Evolutionary conservation across 23 tunicate species (phyloP), one percentile per base, ranked within the genome.

Genomic region (Trididemnum clinides): DNA sequence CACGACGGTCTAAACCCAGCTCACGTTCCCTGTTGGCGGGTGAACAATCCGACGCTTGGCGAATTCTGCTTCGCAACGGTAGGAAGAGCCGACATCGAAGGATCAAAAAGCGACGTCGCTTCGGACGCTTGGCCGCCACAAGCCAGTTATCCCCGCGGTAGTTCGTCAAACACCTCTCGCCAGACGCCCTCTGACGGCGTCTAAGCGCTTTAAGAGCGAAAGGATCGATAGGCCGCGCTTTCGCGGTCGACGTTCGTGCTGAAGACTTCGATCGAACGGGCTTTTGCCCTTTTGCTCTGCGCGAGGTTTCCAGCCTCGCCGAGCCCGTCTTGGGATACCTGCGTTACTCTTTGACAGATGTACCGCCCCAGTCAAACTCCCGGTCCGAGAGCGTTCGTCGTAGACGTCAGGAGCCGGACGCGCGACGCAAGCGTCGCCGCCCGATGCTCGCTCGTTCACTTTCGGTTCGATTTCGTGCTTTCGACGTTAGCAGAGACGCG

Each of bases 161-260:
- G n/a, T n/a, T n/a, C n/a, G n/a, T n/a, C n/a, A n/a, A n/a, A n/a
- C n/a, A 51, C 59, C 64, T 64, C 85, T 10, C 10, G 54, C 54
- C 54, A 15, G 12, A 15, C 58, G 78, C 29, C 81, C 64, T 39
- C 64, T 39, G 78, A 21, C 85, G 64, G 64, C 44, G 78, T 64
- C 64, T 76, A 64, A 81, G 58, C 81, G 26, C 81, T 19, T 81
- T n/a, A 64, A 81, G 80, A 10, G 30, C 87, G 76, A 82, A 82
- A 71, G 87, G 87, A 82, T 82, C 87, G 87, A 33, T 70, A 82
- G 82, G 81, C 85, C 85, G 50, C 82, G 85, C 85, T 59, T 62
- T 63, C 78, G 78, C 85, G 82, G 85, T 63, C 77, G 44, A 10
- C 27, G 28, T 59, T 63, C 28, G 85, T 27, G 27, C 77, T 62